These are phyloP conservation scores for Spea hammondii DNA, from an alignment of 2,797 vertebrate genomes.

Conservation along the genomic window DNA sequence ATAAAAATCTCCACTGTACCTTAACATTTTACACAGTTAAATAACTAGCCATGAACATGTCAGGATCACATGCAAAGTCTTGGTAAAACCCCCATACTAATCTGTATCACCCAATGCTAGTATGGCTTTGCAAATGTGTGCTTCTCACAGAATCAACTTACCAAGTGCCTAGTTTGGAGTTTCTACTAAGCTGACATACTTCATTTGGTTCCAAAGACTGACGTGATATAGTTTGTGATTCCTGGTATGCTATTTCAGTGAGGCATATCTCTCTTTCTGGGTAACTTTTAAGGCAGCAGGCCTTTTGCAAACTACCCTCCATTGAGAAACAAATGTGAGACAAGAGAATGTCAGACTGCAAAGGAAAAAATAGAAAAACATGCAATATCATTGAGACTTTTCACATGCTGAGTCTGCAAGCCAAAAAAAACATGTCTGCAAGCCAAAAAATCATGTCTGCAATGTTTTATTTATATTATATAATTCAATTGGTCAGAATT, in stretches of 20 bases:
- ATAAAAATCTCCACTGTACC: background rate
- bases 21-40: background rate
- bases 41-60: background rate
- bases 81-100: background rate
- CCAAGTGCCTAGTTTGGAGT: background rate
- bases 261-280: conserved; percentile 12
- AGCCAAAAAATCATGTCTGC: background rate
- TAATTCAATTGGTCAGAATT: no score
- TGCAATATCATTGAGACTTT: background rate
- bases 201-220: background rate
- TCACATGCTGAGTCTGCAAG: no score
- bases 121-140: background rate
- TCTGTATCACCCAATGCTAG: no score
- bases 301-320: background rate
- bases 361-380: background rate
- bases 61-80: background rate
- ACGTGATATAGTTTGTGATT: background rate
- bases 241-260: conserved; percentile 18
- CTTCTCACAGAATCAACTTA: background rate
- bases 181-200: background rate
- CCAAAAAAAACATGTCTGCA: background rate
- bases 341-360: conserved; percentile 13
- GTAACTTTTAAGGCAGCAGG: conserved; percentile 11
- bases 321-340: conserved; percentile 1
- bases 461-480: no score